These are phyloP conservation scores for Limnephilus rhombicus DNA, from an alignment of 2,888 invertebrate species.

Conservation along the genomic window DNA sequence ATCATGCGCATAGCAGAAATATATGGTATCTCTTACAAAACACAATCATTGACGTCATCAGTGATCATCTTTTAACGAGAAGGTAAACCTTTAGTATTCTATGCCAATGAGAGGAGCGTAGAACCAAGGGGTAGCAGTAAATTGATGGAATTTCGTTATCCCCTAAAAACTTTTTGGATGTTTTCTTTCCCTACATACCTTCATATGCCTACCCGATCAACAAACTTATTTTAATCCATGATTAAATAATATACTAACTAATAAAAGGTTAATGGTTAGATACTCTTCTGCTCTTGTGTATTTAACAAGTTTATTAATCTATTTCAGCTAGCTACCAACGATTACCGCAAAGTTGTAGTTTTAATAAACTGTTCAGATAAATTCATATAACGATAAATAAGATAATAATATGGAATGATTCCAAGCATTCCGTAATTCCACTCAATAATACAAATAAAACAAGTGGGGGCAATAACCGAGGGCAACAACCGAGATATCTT, in stretches of 20 bases:
- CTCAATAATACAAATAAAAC: not conserved
- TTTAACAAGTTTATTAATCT: not conserved
- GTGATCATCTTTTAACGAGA: not conserved
- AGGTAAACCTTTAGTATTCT: not conserved
- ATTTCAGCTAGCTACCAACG: not conserved
- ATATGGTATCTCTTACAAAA: not conserved
- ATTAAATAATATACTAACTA: not conserved
- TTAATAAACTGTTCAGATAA: not conserved
- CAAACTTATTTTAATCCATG: not conserved
- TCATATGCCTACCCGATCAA: not conserved
- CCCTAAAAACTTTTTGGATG: not conserved
- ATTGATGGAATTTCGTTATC: not conserved
- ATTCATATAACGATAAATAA: not conserved
- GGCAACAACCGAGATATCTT: not conserved
- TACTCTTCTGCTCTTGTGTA: not conserved
- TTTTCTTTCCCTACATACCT: not conserved
- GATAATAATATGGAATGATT: too few relatives aligned
- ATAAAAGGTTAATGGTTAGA: not conserved
- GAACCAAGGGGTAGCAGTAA: not conserved
- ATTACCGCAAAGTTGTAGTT: not conserved
- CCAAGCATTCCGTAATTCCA: not conserved
- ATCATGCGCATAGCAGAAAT: too few relatives aligned
- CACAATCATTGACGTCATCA: not conserved
- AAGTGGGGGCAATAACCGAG: not conserved
- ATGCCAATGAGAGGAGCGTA: not conserved